A percentile compares a stretch with the other conserved stretches of the same genome.
Evolutionary conservation across 1,140 invertebrate genomes (phyloP).

Genomic region (Lycorma delicatula): DNA sequence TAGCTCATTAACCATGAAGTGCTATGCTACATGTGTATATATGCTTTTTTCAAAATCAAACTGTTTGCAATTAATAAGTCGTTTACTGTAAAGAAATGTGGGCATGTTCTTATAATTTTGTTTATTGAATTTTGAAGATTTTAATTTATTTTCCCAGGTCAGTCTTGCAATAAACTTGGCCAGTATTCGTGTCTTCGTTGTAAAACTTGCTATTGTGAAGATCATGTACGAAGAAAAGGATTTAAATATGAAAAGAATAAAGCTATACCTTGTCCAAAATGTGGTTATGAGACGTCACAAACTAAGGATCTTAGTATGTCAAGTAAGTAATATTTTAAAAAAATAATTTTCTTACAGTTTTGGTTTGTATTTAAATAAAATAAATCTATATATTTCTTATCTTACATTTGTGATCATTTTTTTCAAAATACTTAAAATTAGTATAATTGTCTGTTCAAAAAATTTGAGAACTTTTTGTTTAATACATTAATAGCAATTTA

Average conservation of each 20-base stretch:
- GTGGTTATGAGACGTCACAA: slow-evolving; percentile 79
- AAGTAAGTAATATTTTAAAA: slow-evolving; percentile 50
- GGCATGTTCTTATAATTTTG: no score
- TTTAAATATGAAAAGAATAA: slow-evolving; percentile 88
- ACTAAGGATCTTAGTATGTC: slow-evolving; percentile 95
- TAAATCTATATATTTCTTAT: no score
- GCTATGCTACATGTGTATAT: no score
- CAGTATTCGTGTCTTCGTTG: slow-evolving; percentile 92
- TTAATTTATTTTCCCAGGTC: slow-evolving; percentile 54
- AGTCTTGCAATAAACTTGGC: slow-evolving; percentile 88
- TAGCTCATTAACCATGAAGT: no score
- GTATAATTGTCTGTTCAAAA: neutral
- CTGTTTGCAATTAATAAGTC: no score
- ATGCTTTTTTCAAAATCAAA: no score
- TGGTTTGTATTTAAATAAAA: neutral
- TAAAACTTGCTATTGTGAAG: slow-evolving; percentile 94
- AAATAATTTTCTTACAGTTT: neutral
- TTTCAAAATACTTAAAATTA: neutral
- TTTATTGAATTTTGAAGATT: no score
- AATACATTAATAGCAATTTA: neutral
- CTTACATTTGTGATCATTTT: no score
- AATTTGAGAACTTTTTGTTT: neutral
- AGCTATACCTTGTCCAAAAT: slow-evolving; percentile 89
- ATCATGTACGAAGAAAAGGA: slow-evolving; percentile 87
- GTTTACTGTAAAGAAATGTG: no score